phyloP scores from a whole-genome alignment of 2,113 vertebrate species.

The Sakesphorus luctuosus region DNA sequence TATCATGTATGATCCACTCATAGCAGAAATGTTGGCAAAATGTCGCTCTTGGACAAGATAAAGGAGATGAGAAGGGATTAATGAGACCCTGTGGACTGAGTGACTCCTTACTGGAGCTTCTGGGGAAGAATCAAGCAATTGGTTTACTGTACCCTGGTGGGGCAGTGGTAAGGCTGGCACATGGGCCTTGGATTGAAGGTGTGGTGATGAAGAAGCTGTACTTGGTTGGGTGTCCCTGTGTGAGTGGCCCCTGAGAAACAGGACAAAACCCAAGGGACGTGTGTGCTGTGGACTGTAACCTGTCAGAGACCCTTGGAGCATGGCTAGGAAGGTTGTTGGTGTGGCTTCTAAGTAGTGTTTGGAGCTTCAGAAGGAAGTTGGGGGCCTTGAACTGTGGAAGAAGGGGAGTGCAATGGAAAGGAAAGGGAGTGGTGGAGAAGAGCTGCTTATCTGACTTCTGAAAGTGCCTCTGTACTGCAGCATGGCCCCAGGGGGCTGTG shows the following conservation, averaged over 20 bases:
- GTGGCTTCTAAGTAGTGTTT: background rate
- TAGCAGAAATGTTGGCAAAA: background rate
- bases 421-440: background rate
- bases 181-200: fast-evolving
- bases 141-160: background rate
- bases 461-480: background rate
- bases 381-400: background rate
- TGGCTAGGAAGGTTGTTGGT: background rate
- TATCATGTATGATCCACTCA: background rate
- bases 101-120: background rate
- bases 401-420: background rate
- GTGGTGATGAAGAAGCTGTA: background rate
- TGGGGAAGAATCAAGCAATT: background rate
- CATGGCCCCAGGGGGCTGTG: background rate
- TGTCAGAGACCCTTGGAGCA: background rate
- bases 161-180: background rate
- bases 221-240: background rate
- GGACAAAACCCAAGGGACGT: background rate
- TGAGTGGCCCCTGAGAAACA: background rate
- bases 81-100: background rate
- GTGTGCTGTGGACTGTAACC: background rate
- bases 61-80: background rate
- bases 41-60: background rate
- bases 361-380: background rate
- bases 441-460: background rate